Percentiles rank a stretch among this genome's conserved stretches.
phyloP scores from a whole-genome alignment of 2,113 vertebrate genomes.

The Anoplopoma fimbria region DNA sequence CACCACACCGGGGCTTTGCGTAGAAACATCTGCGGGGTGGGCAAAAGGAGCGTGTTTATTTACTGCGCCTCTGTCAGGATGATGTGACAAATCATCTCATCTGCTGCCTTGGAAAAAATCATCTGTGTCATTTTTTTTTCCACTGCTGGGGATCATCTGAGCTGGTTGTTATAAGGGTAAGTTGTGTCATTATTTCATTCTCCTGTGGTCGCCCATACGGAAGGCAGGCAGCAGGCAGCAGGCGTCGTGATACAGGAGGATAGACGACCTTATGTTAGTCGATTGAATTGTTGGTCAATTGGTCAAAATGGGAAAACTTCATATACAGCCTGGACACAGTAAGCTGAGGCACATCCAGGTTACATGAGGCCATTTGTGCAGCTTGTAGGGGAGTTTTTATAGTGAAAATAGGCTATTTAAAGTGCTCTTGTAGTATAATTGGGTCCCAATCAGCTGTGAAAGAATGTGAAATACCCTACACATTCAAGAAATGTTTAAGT shows the following conservation, averaged over 20 bases:
- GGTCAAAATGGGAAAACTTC: slow-evolving; percentile 7
- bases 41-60: slow-evolving; percentile 51
- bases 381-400: slow-evolving; percentile 27
- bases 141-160: slow-evolving; percentile 64
- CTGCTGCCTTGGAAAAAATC: slow-evolving; percentile 34
- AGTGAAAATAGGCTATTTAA: slow-evolving; percentile 37
- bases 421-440: slow-evolving; percentile 12
- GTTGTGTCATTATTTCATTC: slow-evolving; percentile 63
- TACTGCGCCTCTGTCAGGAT: slow-evolving; percentile 66
- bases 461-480: slow-evolving; percentile 17
- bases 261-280: slow-evolving; percentile 10
- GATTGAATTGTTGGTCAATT: slow-evolving; percentile 31
- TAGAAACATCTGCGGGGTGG: slow-evolving; percentile 53
- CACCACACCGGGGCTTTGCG: slow-evolving; percentile 43
- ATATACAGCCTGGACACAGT: neutral
- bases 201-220: slow-evolving; percentile 45
- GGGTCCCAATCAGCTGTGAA: slow-evolving; percentile 14
- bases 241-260: slow-evolving; percentile 65
- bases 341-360: neutral
- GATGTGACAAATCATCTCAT: slow-evolving; percentile 78
- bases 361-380: neutral
- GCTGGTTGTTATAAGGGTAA: slow-evolving; percentile 77
- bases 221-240: slow-evolving; percentile 56
- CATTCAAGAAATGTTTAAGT: neutral
- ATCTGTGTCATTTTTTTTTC: slow-evolving; percentile 43